These are phyloP conservation scores for Maniola jurtina DNA, from an alignment of 1,140 invertebrate species.

Conservation along the genomic window DNA sequence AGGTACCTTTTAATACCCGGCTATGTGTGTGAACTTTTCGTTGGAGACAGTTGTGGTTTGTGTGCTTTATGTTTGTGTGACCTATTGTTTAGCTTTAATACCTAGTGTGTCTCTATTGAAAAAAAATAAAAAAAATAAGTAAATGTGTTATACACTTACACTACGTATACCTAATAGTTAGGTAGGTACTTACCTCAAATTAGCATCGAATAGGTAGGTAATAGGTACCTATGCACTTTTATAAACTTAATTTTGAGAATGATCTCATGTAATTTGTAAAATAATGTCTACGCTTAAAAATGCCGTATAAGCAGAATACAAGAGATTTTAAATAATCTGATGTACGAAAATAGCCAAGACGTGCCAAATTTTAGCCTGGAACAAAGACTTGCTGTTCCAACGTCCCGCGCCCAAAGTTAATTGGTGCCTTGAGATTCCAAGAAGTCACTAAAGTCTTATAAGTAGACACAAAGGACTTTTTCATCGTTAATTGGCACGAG, in stretches of 20 bases:
- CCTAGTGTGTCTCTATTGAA: too few relatives aligned
- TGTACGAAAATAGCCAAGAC: slow-evolving; percentile 34
- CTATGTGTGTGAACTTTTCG: too few relatives aligned
- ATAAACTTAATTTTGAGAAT: neutral
- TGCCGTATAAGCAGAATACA: slow-evolving; percentile 13
- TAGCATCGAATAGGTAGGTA: neutral
- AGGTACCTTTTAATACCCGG: too few relatives aligned
- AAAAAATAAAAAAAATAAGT: too few relatives aligned
- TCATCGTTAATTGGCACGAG: slow-evolving; percentile 32
- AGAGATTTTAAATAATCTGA: slow-evolving; percentile 27
- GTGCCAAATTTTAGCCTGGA: slow-evolving; percentile 37
- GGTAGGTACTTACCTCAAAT: too few relatives aligned
- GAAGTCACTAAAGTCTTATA: slow-evolving; percentile 25
- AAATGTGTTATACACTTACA: too few relatives aligned
- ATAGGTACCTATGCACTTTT: neutral
- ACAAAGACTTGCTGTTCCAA: slow-evolving; percentile 38
- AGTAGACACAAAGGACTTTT: slow-evolving; percentile 32
- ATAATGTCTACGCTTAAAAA: neutral
- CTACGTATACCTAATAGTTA: too few relatives aligned
- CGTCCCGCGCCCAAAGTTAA: slow-evolving; percentile 33
- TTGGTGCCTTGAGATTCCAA: slow-evolving; percentile 36
- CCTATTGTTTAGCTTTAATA: too few relatives aligned
- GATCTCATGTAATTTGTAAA: neutral
- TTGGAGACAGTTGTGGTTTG: too few relatives aligned
- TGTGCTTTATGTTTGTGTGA: too few relatives aligned